phyloP scores from a whole-genome alignment of 2,113 vertebrate species.

The Gavia stellata region DNA sequence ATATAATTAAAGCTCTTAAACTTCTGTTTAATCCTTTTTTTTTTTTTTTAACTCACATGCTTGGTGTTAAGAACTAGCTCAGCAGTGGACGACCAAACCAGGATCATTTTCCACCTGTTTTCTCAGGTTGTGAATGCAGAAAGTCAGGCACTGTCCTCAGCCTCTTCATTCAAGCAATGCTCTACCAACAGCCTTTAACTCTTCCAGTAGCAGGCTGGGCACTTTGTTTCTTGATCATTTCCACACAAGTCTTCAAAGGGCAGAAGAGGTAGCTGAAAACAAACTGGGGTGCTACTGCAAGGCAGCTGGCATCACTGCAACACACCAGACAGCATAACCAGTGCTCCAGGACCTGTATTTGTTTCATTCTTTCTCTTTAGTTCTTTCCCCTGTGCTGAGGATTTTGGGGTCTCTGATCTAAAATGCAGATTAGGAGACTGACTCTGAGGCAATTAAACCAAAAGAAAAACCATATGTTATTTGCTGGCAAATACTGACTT shows the following conservation, averaged over 20 bases:
- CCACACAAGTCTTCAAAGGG: not conserved
- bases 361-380: not conserved
- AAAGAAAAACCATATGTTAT: not conserved
- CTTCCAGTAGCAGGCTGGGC: not conserved
- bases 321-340: not conserved
- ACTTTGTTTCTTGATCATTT: not conserved
- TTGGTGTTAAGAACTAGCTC: not conserved
- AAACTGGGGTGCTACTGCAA: not conserved
- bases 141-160: not conserved
- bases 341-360: not conserved
- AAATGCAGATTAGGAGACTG: not conserved
- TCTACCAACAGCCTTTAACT: not conserved
- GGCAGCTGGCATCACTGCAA: rapidly evolving
- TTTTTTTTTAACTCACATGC: not conserved
- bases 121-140: not conserved
- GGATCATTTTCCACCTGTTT: not conserved
- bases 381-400: not conserved
- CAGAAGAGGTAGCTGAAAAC: not conserved
- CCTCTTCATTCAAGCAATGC: not conserved
- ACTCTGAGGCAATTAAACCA: not conserved
- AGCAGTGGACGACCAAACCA: not conserved
- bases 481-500: not conserved
- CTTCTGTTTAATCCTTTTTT: not conserved
- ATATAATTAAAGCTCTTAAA: not conserved
- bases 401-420: not conserved